Conservation (phyloP, 1,140 invertebrate species). For the Drosophila pandora region DNA sequence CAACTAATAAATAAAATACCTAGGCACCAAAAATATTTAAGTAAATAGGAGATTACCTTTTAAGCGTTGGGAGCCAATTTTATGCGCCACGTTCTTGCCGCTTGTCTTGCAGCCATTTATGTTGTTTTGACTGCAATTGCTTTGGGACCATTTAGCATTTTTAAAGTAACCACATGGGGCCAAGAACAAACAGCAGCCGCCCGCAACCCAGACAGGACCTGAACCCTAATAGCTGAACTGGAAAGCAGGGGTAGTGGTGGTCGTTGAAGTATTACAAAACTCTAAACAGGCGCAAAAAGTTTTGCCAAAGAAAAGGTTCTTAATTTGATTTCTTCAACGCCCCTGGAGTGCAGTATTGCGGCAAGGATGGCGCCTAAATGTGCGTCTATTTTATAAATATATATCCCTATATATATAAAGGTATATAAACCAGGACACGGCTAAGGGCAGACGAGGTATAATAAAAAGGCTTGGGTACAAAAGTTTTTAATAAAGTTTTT, state of each 20-base stretch:
- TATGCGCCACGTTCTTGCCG: slow-evolving; percentile 29
- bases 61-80: slow-evolving; percentile 7
- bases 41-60: background rate
- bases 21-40: background rate
- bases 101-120: slow-evolving; percentile 21
- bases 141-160: slow-evolving; percentile 80
- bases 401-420: slow-evolving; percentile 38
- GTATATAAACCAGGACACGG: slow-evolving; percentile 20
- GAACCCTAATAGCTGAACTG: slow-evolving; percentile 41
- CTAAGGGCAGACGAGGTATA: slow-evolving; percentile 37
- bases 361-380: slow-evolving; percentile 54
- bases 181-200: slow-evolving; percentile 50
- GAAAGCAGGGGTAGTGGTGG: slow-evolving; percentile 4
- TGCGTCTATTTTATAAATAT: slow-evolving; percentile 74
- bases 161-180: slow-evolving; percentile 76
- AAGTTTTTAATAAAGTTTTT: slow-evolving; percentile 83
- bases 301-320: slow-evolving; percentile 72
- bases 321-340: slow-evolving; percentile 81
- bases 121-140: slow-evolving; percentile 64
- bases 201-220: slow-evolving; percentile 16
- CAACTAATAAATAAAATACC: background rate
- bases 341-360: slow-evolving; percentile 68
- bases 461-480: slow-evolving; percentile 74
- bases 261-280: slow-evolving; percentile 76
- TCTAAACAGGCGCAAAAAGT: slow-evolving; percentile 75